These are phyloP conservation scores for Charanyca ferruginea DNA, from an alignment of 2,888 invertebrate genomes.

Conservation along the genomic window DNA sequence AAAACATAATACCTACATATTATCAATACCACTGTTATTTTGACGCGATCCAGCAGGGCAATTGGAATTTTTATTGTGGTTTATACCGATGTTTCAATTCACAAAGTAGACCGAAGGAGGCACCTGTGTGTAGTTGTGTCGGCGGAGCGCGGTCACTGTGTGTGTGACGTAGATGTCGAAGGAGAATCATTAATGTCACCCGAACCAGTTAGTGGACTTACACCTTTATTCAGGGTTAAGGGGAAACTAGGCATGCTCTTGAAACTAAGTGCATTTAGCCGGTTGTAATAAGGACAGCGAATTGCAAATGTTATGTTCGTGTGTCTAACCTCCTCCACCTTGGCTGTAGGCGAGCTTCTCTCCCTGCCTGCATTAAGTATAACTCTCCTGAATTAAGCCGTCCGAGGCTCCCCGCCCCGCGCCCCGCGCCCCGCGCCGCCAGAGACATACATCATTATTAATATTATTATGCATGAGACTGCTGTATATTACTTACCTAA, in stretches of 20 bases:
- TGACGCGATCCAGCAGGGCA: too few relatives aligned
- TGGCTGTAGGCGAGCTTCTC: background rate
- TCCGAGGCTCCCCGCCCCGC: background rate
- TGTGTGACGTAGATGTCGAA: background rate
- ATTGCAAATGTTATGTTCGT: constrained; percentile 71
- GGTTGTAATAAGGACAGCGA: constrained; percentile 66
- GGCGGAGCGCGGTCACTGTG: background rate
- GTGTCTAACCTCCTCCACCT: constrained; percentile 46
- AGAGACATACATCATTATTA: too few relatives aligned
- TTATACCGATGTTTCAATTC: too few relatives aligned
- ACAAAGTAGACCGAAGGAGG: too few relatives aligned
- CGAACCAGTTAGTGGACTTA: constrained; percentile 54
- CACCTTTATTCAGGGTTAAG: constrained; percentile 63
- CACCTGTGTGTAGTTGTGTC: too few relatives aligned
- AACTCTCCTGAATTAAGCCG: constrained; percentile 61
- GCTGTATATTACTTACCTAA: constrained; percentile 4
- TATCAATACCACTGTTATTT: too few relatives aligned
- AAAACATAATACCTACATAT: too few relatives aligned
- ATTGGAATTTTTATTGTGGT: too few relatives aligned
- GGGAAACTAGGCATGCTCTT: constrained; percentile 60
- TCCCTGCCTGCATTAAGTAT: constrained; percentile 63
- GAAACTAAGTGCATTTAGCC: constrained; percentile 65
- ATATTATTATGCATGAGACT: constrained; percentile 29
- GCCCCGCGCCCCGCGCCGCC: too few relatives aligned
- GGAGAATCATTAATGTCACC: constrained; percentile 31